Percentiles rank a stretch among this genome's conserved stretches.
These are phyloP conservation scores for Hemicordylus capensis DNA, from an alignment of 2,113 vertebrate species.

Conservation along the genomic window DNA sequence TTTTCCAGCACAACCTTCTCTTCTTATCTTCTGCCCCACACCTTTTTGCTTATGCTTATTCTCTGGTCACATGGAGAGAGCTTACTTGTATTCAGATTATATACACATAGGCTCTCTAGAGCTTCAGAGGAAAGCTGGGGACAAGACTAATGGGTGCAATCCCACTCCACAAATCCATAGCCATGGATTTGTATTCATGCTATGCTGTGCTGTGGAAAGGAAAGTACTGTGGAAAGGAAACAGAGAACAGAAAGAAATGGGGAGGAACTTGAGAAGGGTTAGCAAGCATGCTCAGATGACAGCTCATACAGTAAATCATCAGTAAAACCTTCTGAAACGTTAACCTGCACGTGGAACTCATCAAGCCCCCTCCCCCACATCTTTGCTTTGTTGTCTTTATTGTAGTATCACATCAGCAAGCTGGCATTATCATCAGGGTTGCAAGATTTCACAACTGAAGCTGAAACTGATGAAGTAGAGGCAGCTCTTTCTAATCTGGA, in stretches of 20 bases:
- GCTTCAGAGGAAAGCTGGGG: too few relatives aligned
- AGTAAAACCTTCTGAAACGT: too few relatives aligned
- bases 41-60: too few relatives aligned
- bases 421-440: conserved; percentile 82
- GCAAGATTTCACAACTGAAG: conserved; percentile 79
- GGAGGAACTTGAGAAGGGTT: neutral
- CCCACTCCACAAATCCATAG: too few relatives aligned
- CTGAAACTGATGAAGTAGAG: conserved; percentile 93
- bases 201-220: too few relatives aligned
- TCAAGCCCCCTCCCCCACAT: neutral
- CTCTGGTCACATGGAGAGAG: too few relatives aligned
- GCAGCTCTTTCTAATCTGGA: conserved; percentile 94
- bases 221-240: neutral
- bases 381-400: conserved; percentile 22
- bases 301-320: neutral
- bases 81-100: too few relatives aligned
- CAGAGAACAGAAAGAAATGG: neutral
- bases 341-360: neutral
- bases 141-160: too few relatives aligned
- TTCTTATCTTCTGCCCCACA: too few relatives aligned
- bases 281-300: neutral
- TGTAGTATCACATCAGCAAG: conserved; percentile 94
- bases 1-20: too few relatives aligned
- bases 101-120: too few relatives aligned
- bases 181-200: too few relatives aligned